Percentiles rank a stretch among this genome's conserved stretches.
phyloP scores from a whole-genome alignment of 2,888 invertebrate species.

The Euphydryas editha region DNA sequence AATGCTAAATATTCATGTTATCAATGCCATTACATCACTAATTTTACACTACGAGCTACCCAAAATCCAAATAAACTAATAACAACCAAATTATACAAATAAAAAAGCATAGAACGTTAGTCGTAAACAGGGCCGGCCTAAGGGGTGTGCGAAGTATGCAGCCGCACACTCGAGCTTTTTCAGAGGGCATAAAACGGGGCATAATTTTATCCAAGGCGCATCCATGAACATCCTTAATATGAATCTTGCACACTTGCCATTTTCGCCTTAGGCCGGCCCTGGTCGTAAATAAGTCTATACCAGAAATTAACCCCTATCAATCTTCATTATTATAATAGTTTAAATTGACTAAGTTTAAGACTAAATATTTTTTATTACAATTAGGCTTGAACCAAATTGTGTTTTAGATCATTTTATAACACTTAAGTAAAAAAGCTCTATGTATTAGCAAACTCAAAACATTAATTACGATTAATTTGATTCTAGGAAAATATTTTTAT shows the following conservation, averaged over 20 bases:
- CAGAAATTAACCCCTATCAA: conserved; percentile 67
- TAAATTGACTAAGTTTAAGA: conserved; percentile 76
- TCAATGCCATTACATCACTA: conserved; percentile 45
- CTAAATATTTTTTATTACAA: conserved; percentile 64
- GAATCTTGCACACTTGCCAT: too few species aligned
- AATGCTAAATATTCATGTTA: conserved; percentile 23
- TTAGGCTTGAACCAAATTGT: conserved; percentile 70
- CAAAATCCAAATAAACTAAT: conserved; percentile 68
- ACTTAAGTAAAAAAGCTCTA: conserved; percentile 67
- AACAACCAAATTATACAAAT: conserved; percentile 74
- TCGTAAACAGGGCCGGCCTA: too few species aligned
- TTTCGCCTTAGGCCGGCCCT: too few species aligned
- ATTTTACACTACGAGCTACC: conserved; percentile 64
- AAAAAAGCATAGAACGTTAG: conserved; percentile 68
- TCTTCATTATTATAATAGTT: conserved; percentile 55
- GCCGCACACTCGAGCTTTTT: too few species aligned
- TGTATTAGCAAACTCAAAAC: conserved; percentile 56
- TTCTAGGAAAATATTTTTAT: conserved; percentile 43
- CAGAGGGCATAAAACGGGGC: too few species aligned
- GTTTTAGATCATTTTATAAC: conserved; percentile 58
- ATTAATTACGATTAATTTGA: conserved; percentile 70
- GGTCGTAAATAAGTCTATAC: conserved; percentile 57
- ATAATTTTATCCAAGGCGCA: too few species aligned
- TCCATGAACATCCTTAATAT: too few species aligned
- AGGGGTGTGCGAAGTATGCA: too few species aligned